These are phyloP conservation scores for Phorcus lineatus DNA, from an alignment of 2,888 invertebrate species.

Conservation along the genomic window DNA sequence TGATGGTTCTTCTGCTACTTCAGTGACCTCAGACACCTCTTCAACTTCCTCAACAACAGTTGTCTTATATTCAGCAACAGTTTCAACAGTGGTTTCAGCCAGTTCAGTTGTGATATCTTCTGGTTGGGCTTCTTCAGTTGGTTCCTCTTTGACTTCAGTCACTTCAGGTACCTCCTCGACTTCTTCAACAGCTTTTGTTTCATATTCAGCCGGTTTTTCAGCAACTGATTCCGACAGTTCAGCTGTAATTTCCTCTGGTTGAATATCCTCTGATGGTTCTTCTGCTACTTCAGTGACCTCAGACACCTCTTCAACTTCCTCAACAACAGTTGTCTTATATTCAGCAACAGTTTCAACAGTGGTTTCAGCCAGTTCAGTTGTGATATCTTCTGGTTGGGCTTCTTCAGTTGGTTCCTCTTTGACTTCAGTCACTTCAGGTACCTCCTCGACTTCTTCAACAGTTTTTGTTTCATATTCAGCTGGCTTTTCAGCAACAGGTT, in stretches of 20 bases:
- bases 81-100: slow-evolving; percentile 23
- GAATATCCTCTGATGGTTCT: slow-evolving; percentile 32
- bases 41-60: slow-evolving; percentile 38
- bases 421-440: slow-evolving; percentile 46
- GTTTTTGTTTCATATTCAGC: slow-evolving; percentile 37
- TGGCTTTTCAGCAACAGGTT: slow-evolving; percentile 24
- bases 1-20: slow-evolving; percentile 40
- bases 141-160: slow-evolving; percentile 16
- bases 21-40: slow-evolving; percentile 43
- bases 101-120: slow-evolving; percentile 39
- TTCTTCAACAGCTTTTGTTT: slow-evolving; percentile 12
- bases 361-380: slow-evolving; percentile 30
- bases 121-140: slow-evolving; percentile 34
- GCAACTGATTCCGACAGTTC: slow-evolving; percentile 38
- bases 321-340: slow-evolving; percentile 28
- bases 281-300: slow-evolving; percentile 16
- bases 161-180: slow-evolving; percentile 27
- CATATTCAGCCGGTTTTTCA: slow-evolving; percentile 12
- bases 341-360: slow-evolving; percentile 33
- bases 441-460: slow-evolving; percentile 37
- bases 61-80: slow-evolving; percentile 33
- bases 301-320: slow-evolving; percentile 18
- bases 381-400: slow-evolving; percentile 28
- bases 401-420: slow-evolving; percentile 38
- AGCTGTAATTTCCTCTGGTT: slow-evolving; percentile 36